These are phyloP conservation scores for Ephydatia muelleri DNA, from an alignment of 37 sponge, comb jelly and placozoan genomes.

Conservation along the genomic window DNA sequence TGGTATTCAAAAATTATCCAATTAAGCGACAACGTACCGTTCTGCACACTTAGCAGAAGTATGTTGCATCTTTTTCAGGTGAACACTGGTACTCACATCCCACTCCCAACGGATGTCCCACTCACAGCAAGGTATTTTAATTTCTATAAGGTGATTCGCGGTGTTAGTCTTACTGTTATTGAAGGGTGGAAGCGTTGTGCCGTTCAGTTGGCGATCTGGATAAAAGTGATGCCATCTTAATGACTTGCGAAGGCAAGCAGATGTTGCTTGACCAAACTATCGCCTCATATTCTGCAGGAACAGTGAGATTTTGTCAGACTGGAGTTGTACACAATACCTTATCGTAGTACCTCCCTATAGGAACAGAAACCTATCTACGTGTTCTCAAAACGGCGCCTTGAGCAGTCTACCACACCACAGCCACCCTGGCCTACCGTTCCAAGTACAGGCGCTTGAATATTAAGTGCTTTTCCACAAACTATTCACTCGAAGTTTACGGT, in stretches of 20 bases:
- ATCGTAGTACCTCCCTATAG: slow-evolving; percentile 1
- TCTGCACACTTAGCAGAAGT: neutral
- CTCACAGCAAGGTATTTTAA: neutral
- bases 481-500: neutral
- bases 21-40: neutral
- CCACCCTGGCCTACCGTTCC: neutral
- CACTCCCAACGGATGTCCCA: neutral
- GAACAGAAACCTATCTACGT: slow-evolving; percentile 53
- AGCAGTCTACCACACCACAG: neutral
- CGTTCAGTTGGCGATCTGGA: slow-evolving; percentile 13
- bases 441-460: neutral
- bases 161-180: neutral
- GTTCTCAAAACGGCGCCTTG: slow-evolving; percentile 31
- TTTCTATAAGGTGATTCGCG: neutral
- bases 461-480: neutral
- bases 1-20: neutral
- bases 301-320: slow-evolving; percentile 14
- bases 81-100: neutral
- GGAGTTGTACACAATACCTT: too few relatives aligned
- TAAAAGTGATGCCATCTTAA: slow-evolving; percentile 26
- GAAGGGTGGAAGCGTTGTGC: slow-evolving; percentile 49
- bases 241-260: slow-evolving; percentile 50
- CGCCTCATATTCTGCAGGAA: slow-evolving; percentile 45
- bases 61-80: neutral
- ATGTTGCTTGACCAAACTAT: slow-evolving; percentile 36